phyloP scores from a whole-genome alignment of 2,797 vertebrate genomes.

The Poeciliopsis gracilis region DNA sequence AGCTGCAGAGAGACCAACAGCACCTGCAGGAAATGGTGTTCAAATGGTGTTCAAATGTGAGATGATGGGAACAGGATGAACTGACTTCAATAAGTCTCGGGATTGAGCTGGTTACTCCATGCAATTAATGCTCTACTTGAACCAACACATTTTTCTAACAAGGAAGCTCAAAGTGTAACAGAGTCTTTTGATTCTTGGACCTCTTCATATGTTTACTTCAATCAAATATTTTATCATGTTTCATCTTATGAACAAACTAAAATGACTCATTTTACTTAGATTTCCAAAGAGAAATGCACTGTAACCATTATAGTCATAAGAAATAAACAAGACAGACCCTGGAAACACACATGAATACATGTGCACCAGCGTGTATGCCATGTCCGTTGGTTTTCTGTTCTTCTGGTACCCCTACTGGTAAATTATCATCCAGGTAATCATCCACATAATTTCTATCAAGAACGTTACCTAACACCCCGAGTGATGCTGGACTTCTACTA shows the following conservation, averaged over 20 bases:
- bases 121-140: background rate
- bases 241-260: too few relatives aligned
- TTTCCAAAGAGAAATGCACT: background rate
- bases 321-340: too few relatives aligned
- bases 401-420: background rate
- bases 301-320: too few relatives aligned
- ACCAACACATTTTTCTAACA: background rate
- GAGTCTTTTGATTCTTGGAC: too few relatives aligned
- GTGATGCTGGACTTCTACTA: background rate
- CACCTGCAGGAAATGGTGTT: slow-evolving; percentile 13
- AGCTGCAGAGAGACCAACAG: background rate
- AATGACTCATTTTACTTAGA: background rate
- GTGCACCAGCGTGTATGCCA: background rate
- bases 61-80: background rate
- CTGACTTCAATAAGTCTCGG: background rate
- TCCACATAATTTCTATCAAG: background rate
- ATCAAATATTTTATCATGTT: too few relatives aligned
- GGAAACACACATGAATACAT: background rate
- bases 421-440: background rate
- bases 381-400: background rate
- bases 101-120: background rate
- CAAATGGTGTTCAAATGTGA: background rate
- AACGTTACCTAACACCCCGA: background rate
- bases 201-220: too few relatives aligned
- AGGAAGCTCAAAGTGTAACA: too few relatives aligned